Base-by-base conservation (phyloP, 1,140 invertebrate genomes). In the Helicorthomorpha holstii region DNA sequence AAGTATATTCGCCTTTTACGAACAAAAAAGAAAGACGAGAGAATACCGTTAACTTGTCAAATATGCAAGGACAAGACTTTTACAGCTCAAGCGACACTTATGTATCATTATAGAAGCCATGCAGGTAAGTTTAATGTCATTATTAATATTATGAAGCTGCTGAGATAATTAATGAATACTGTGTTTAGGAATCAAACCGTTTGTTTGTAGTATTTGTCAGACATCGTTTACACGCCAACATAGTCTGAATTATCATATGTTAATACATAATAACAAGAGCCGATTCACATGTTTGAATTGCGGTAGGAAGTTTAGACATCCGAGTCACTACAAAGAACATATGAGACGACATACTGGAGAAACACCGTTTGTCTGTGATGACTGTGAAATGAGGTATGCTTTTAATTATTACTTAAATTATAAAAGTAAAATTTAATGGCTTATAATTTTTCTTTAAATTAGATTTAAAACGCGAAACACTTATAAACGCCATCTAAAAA, bases 301-400 rank as follows among this genome's bases (percentile, higher is more conserved):
- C 61, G 74, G 72, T 0, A 69, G 77, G 23, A 76, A 78, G 57
- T 81, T 81, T 51, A 67, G 78, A 29, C 78, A 81, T 64, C 78
- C 77, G 1, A 79, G 75, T 47, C 78, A 81, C 60, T 81, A 77
- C 58, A 76, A 77, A 58, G 78, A 80, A 60, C 78, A 81, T 59
- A 64, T 76, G 29, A 63, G 77, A 43, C 63, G 76, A 43, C 79
- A 81, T 55, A 80, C 77, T 12, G 79, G 78, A 38, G 78, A 80
- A 63, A 73, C 75, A 21, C 78, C 78, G 2, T 81, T 76, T 58
- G 69, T 74, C n/a, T 81, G 78, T 57, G 69, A 68, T 2, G 77
- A 79, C 56, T 81, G 79, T 63, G 66, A 71, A 3, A 69, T 74
- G 54, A 69, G 72, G 73, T 75, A 24, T 41, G 26, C 1, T 4